Base-by-base conservation (phyloP, 2,113 vertebrate genomes). In the Ia io region DNA sequence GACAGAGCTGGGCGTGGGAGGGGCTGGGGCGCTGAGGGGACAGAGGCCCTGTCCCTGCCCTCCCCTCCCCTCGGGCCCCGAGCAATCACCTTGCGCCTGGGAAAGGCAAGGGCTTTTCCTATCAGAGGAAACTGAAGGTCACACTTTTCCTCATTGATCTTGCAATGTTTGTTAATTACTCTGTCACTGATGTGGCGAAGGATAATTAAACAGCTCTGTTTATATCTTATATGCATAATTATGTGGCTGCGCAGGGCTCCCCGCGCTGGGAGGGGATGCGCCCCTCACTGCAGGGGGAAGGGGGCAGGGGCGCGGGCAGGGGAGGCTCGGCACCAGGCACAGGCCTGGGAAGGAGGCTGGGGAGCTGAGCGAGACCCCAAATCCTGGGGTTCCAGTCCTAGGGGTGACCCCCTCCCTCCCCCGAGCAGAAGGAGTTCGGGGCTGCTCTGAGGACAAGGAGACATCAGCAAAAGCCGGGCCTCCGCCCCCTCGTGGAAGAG, bases 211-310 rank as follows among this genome's bases (percentile, higher is more conserved):
- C 99, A 99, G 99, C 99, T 99, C 99, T 99, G 99, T 99, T 99
- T 99, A 99, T 99, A 99, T 99, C 99, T 99, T 99, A 99, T 99
- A 99, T 99, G 99, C 99, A 99, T 99, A 99, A 99, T 99, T 99
- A 99, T 99, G 99, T 99, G 99, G 99, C 99, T 98, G 99, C 98
- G 99, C 99, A 99, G 99, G 99, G 98, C 98, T 99, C 99, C 98
- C 98, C 98, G 99, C 98, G 98, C 99, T 98, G 99, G 98, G 98
- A 98, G 97, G 98, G 94, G 97, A 98, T 98, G 98, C 87, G 97
- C 98, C 98, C 98, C 98, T 98, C 87, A 3, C 97, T 96, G 98
- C 98, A 97, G 98, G 98, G 97, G 94, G 94, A 97, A 96, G 47
- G 35, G 90, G 96, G 88, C 90, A 91, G 94, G 98, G 97, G 97